Evolutionary conservation across 2,888 invertebrate species (phyloP).

Genomic region (Drosophila infuscata): DNA sequence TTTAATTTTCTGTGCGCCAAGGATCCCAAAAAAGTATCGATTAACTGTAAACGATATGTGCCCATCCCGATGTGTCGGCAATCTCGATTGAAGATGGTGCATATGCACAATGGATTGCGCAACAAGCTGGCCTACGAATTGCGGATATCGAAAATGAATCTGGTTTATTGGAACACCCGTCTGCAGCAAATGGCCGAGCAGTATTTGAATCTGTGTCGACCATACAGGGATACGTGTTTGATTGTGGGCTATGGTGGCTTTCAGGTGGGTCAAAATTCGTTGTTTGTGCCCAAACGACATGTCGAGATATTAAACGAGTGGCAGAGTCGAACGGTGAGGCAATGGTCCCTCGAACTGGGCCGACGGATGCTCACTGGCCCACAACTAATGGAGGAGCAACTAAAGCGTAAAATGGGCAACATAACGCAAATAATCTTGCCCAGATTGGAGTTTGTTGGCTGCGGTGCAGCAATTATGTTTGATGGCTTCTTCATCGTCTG

Average conservation of each 20-base stretch:
- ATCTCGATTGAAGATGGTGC: constrained; percentile 18
- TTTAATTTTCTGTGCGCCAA: constrained; percentile 41
- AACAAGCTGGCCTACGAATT: constrained; percentile 43
- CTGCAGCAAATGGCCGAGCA: constrained; percentile 53
- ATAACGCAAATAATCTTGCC: constrained; percentile 48
- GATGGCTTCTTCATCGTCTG: constrained; percentile 51
- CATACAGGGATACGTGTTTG: constrained; percentile 36
- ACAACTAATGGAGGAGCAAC: background rate
- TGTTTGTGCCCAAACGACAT: constrained; percentile 17
- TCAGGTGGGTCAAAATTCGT: constrained; percentile 42
- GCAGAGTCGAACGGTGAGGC: constrained; percentile 39
- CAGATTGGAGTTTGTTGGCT: constrained; percentile 48
- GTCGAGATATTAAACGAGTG: constrained; percentile 15
- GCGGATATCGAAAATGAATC: constrained; percentile 48
- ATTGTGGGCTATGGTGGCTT: constrained; percentile 26
- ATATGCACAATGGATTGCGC: constrained; percentile 53
- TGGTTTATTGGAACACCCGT: constrained; percentile 52
- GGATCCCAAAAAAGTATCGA: background rate
- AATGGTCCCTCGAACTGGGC: constrained; percentile 40
- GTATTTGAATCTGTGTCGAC: constrained; percentile 42
- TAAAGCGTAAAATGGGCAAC: background rate
- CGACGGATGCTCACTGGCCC: background rate
- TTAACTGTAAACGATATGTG: constrained; percentile 37
- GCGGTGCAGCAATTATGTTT: constrained; percentile 52
- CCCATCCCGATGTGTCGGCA: background rate